Percentiles rank a stretch among this genome's conserved stretches.
These are phyloP conservation scores for Pseudocheirus occidentalis DNA, from an alignment of 2,797 vertebrate genomes.

Conservation along the genomic window DNA sequence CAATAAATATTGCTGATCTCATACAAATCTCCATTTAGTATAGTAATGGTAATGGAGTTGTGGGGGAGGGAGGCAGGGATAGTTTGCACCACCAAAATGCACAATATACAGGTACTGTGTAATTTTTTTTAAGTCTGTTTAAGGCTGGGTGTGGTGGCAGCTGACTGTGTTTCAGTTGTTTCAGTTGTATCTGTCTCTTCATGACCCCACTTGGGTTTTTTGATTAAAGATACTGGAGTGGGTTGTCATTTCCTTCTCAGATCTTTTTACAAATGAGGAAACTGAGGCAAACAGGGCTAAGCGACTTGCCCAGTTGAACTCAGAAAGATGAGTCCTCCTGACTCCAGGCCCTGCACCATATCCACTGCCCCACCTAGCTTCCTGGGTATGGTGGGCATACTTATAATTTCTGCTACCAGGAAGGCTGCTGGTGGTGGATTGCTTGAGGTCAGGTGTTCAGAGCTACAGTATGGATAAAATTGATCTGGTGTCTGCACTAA, in stretches of 20 bases:
- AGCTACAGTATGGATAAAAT: neutral
- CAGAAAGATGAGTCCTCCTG: neutral
- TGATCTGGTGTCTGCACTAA: neutral
- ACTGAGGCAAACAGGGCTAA: neutral
- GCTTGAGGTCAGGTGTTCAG: neutral
- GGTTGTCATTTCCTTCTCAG: neutral
- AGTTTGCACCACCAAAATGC: neutral
- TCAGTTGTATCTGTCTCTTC: neutral
- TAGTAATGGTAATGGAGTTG: constrained; percentile 50
- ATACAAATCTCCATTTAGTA: constrained; percentile 69
- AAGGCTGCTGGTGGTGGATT: neutral
- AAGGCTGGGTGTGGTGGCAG: neutral
- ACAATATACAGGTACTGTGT: neutral
- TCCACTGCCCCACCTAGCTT: neutral
- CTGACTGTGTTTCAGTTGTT: too few species aligned
- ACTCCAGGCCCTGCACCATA: neutral
- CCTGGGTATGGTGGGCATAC: neutral
- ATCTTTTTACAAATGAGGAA: neutral
- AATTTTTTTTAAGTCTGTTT: neutral
- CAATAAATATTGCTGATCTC: constrained; percentile 76
- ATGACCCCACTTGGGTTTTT: neutral
- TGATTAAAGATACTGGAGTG: neutral
- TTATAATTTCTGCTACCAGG: neutral
- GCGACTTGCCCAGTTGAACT: neutral
- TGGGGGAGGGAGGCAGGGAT: constrained; percentile 16